phyloP scores from a whole-genome alignment of 2,888 invertebrate genomes.

The Agrochola macilenta region DNA sequence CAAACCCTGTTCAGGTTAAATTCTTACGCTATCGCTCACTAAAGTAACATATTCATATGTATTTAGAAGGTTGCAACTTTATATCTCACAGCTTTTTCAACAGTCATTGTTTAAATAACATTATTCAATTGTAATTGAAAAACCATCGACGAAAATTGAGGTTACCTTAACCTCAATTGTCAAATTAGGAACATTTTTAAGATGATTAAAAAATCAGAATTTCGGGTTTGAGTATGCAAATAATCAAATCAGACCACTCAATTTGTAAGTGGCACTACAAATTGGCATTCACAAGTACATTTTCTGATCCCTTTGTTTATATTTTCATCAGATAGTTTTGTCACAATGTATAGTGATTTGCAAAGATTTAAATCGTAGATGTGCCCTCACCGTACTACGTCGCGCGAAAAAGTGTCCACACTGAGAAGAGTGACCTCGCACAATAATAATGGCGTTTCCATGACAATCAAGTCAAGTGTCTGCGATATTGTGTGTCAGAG shows the following conservation, averaged over 20 bases:
- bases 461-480: no score
- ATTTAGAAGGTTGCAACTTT: neutral
- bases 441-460: no score
- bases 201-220: neutral
- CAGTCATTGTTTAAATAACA: neutral
- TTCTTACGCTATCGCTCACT: neutral
- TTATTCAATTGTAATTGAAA: neutral
- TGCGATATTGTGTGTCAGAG: no score
- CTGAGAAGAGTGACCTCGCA: no score
- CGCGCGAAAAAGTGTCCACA: no score
- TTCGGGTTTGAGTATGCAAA: neutral
- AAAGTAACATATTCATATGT: neutral
- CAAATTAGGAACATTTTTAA: neutral
- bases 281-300: no score
- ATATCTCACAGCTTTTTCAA: neutral
- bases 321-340: constrained; percentile 10
- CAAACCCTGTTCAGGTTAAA: neutral
- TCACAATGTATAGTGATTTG: constrained; percentile 3
- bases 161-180: neutral
- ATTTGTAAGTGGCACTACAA: no score
- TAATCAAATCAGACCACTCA: neutral
- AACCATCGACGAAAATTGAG: neutral
- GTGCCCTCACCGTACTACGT: no score
- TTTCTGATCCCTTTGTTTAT: neutral
- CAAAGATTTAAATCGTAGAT: no score